Base-by-base conservation (phyloP, 2,888 invertebrate genomes). In the Yponomeuta malinellus region DNA sequence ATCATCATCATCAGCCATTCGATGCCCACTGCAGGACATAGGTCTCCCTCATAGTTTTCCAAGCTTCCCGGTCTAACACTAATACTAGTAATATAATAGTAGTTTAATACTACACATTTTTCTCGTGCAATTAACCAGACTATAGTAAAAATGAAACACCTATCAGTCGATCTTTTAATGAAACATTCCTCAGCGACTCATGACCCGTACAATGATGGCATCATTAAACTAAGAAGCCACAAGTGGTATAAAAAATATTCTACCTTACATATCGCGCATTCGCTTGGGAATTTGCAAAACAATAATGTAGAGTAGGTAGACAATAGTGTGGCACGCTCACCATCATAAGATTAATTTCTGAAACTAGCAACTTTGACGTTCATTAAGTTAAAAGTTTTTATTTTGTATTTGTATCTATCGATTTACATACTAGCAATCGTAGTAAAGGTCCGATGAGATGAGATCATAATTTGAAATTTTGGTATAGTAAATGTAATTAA, bases 121-220 rank as follows among this genome's bases (percentile, higher is more conserved):
- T 65, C 65, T 33, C 65, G 1, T 65, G 52, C 65, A 12, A 65
- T 65, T 65, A 65, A 65, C n/a, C 33, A 68, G 68, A 23, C 48
- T 68, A 43, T 68, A 68, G 48, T 48, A 68, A 48, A 37, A 48
- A 43, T 59, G 6, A 48, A 48, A 33, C 12, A 59, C 52, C 52
- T 59, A 68, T 68, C 68, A 6, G 33, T 48, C 37, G 37, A 68
- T 37, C 68, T 68, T 29, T 68, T 68, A 68, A 68, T 68, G 29
- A 15, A 68, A 68, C 68, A 68, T 68, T 68, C 68, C 68, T n/a
- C n/a, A 33, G 48, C n/a, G 68, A 37, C 15, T 15, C 33, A 48
- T 68, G 68, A 43, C 33, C 65, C 33, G 23, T 10, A 12, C 65
- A 31, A 65, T 65, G 10, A 65, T 33, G 29, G 10, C 64, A 64